Base-by-base conservation (phyloP, 2,888 invertebrate genomes). In the Ceraclea dissimilis region DNA sequence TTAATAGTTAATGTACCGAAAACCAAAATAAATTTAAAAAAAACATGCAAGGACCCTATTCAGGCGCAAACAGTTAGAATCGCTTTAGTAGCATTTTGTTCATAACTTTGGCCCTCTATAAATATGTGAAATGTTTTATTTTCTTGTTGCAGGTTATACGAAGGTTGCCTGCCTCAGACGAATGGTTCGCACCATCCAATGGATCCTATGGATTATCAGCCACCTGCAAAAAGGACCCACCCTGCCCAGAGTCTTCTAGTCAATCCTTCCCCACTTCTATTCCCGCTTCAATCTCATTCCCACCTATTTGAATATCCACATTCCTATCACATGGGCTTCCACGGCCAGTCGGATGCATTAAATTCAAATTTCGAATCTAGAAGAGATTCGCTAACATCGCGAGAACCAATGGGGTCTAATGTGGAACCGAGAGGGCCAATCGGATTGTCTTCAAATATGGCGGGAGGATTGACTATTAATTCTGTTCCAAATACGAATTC, bases 281-380 rank as follows among this genome's bases (percentile, higher is more conserved):
- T 73, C 65, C 73, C 75, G 1, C 64, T 75, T 61, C 75, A 75
- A 1, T 72, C 74, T 60, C 77, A 76, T 64, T 74, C 79, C 2
- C 80, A 78, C 54, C 71, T 81, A 49, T 80, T 81, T 63, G 81
- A 82, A 63, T 81, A 81, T 64, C 67, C 70, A 0, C 76, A 76
- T 53, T 72, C 75, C 5, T 76, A 75, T 62, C 69, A 68, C 51
- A 59, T 63, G n/a, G 65, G 66, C 0, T 74, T 73, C 64, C 75
- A 74, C 19, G 33, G 64, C 0, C 72, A 69, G 20, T 66, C 64
- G 1, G 46, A 51, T 21, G 34, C 47, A 18, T 20, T 19, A 21
- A 34, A 39, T 33, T 53, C 26, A 33, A 61, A 22, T 46, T 43
- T 21, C 46, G 49, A 54, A 20, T 49, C 49, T 19, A 54, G 57